Evolutionary conservation across 2,888 invertebrate species (phyloP).

Genomic region (Nudaria mundana): DNA sequence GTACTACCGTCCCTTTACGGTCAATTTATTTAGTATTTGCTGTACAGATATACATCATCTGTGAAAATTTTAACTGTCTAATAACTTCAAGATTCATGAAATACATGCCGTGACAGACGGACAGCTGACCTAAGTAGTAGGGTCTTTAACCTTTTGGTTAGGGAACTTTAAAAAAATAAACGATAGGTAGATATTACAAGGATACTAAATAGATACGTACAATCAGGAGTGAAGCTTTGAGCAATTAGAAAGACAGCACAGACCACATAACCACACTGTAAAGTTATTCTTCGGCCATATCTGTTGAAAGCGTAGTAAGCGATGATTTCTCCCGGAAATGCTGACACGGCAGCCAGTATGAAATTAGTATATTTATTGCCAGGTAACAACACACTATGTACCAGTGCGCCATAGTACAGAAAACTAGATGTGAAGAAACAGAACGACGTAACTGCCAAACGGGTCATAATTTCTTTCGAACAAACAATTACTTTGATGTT

Average conservation of each 20-base stretch:
- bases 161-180: too few species aligned
- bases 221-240: constrained; percentile 50
- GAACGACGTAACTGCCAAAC: constrained; percentile 52
- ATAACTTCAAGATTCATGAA: too few species aligned
- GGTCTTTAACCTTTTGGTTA: too few species aligned
- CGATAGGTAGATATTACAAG: too few species aligned
- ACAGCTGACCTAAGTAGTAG: too few species aligned
- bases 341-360: constrained; percentile 50
- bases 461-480: constrained; percentile 58
- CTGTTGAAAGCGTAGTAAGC: constrained; percentile 54
- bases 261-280: constrained; percentile 52
- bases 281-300: constrained; percentile 53
- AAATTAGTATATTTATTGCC: constrained; percentile 67
- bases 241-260: constrained; percentile 53
- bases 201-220: constrained; percentile 54
- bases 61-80: too few species aligned
- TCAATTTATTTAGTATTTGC: too few species aligned
- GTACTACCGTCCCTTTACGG: too few species aligned
- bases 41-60: too few species aligned
- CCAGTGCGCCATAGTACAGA: constrained; percentile 57
- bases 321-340: constrained; percentile 63
- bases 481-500: constrained; percentile 49
- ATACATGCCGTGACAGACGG: too few species aligned
- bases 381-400: constrained; percentile 57
- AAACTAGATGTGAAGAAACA: constrained; percentile 65